Evolutionary conservation across 2,888 invertebrate genomes (phyloP), one percentile per base, ranked within the genome.

Genomic region (Mystacides longicornis): DNA sequence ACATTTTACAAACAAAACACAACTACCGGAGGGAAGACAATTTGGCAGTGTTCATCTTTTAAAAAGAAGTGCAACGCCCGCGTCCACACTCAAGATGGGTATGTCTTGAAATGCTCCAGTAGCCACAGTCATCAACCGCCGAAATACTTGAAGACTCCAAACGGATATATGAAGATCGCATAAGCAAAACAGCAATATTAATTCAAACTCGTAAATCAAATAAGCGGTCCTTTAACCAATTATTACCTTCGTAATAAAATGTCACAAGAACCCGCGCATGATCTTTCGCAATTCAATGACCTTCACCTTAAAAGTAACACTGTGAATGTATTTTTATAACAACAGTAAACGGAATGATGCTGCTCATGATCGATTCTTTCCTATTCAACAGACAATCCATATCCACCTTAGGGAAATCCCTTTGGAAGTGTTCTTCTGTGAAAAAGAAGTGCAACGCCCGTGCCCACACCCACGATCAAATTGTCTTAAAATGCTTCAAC

Each of bases 41-140:
- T 49, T 18, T 54, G 54, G 54, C 43, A 54, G 4, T 54, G 54
- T n/a, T 54, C n/a, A n/a, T n/a, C n/a, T n/a, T n/a, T n/a, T n/a
- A n/a, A n/a, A n/a, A n/a, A n/a, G n/a, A n/a, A n/a, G n/a, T n/a
- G n/a, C n/a, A n/a, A n/a, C n/a, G n/a, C n/a, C n/a, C n/a, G n/a
- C n/a, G n/a, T n/a, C n/a, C 54, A 37, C 37, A 37, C 16, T 7
- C 14, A n/a, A 16, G 14, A 37, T 7, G 37, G 37, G 14, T 16
- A 37, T 14, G 37, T 37, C 16, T 4, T 37, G 3, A 14, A 37
- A 4, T 37, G 16, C 14, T 14, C 16, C 16, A 11, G 5, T 16
- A 45, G 20, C 18, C 45, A 45, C 14, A 45, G 20, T 21, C 45
- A 45, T 14, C 9, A 45, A 3, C 45, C 45, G 14, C 45, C 45